Percentiles rank a stretch among this genome's conserved stretches.
Evolutionary conservation across 1,140 invertebrate genomes (phyloP).

Genomic region (Drosophila kepulauana): DNA sequence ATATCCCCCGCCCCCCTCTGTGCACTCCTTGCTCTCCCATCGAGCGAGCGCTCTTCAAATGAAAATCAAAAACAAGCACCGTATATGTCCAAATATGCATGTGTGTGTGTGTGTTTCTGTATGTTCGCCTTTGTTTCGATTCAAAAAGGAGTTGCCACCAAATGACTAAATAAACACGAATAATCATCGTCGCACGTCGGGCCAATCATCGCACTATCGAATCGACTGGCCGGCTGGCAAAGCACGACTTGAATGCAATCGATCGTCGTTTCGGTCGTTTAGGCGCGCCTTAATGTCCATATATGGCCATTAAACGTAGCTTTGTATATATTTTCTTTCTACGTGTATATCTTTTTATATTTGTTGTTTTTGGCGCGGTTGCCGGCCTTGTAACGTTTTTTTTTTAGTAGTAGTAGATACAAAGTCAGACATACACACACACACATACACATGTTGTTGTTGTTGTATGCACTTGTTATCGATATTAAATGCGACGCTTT

Average conservation of each 20-base stretch:
- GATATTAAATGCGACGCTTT: slow-evolving; percentile 42
- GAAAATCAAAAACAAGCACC: slow-evolving; percentile 24
- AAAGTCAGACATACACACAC: slow-evolving; percentile 30
- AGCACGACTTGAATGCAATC: slow-evolving; percentile 22
- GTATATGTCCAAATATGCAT: slow-evolving; percentile 31
- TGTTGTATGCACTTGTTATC: slow-evolving; percentile 36
- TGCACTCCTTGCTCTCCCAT: background rate
- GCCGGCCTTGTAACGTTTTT: slow-evolving; percentile 74
- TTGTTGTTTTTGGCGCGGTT: slow-evolving; percentile 66
- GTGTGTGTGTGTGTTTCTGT: slow-evolving; percentile 14
- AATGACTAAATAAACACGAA: slow-evolving; percentile 45
- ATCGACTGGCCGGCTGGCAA: background rate
- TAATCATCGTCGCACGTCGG: slow-evolving; percentile 6
- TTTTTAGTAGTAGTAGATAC: background rate
- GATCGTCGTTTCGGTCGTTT: slow-evolving; percentile 20
- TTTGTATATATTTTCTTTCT: slow-evolving; percentile 34
- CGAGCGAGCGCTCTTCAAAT: background rate
- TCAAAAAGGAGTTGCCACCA: slow-evolving; percentile 44
- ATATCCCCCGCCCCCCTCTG: background rate
- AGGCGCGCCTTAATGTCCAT: slow-evolving; percentile 68
- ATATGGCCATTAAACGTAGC: slow-evolving; percentile 63
- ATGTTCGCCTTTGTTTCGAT: slow-evolving; percentile 51
- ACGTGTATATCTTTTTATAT: slow-evolving; percentile 12
- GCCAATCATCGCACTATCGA: slow-evolving; percentile 52
- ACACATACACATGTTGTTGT: slow-evolving; percentile 4